Percentiles rank a stretch among this genome's conserved stretches.
phyloP scores from a whole-genome alignment of 2,113 vertebrate genomes.

The Amblyopsis rosae region DNA sequence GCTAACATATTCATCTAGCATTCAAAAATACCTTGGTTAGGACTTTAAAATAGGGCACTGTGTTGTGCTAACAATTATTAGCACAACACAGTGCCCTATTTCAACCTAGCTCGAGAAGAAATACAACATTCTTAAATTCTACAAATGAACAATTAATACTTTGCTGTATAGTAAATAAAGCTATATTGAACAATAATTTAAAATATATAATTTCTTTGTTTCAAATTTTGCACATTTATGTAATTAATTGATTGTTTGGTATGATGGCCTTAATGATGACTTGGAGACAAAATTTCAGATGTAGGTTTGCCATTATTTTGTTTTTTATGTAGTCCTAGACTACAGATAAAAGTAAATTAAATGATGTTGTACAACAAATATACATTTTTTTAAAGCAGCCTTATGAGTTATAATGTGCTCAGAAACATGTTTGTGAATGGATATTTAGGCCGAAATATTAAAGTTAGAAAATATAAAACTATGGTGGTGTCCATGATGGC shows the following conservation, averaged over 20 bases:
- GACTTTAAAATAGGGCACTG: too few species aligned
- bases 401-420: background rate
- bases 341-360: background rate
- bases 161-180: slow-evolving; percentile 14
- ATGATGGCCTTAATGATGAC: slow-evolving; percentile 9
- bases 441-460: background rate
- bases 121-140: background rate
- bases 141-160: background rate
- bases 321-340: background rate
- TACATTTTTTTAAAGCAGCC: background rate
- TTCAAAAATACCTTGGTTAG: too few species aligned
- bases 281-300: background rate
- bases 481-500: background rate
- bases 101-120: too few species aligned
- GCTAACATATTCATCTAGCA: too few species aligned
- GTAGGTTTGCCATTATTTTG: background rate
- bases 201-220: slow-evolving; percentile 2
- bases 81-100: too few species aligned
- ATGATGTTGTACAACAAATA: background rate
- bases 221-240: slow-evolving; percentile 5
- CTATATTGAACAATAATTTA: background rate
- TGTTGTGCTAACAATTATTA: too few species aligned
- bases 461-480: background rate
- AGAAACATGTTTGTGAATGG: background rate
- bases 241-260: slow-evolving; percentile 31